Evolutionary conservation across 2,797 vertebrate genomes (phyloP).

Genomic region (Acanthurus tractus): DNA sequence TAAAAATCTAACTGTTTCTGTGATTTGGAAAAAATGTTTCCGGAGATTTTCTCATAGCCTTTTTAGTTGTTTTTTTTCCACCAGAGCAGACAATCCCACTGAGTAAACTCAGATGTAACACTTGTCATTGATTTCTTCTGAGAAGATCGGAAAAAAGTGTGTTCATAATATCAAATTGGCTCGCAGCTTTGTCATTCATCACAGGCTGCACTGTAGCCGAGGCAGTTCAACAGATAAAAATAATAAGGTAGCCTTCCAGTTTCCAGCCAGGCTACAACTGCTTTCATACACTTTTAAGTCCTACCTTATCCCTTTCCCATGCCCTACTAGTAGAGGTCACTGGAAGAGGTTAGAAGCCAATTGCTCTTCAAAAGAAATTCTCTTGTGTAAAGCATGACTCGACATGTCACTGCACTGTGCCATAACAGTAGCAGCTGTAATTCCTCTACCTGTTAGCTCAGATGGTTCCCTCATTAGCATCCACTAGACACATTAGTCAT

Average conservation of each 20-base stretch:
- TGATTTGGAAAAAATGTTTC: not conserved
- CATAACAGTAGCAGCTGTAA: constrained; percentile 4
- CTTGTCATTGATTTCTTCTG: not conserved
- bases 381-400: constrained; percentile 17
- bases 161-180: not conserved
- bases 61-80: too few relatives aligned
- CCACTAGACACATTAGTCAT: constrained; percentile 59
- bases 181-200: not conserved
- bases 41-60: too few relatives aligned
- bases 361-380: constrained; percentile 8
- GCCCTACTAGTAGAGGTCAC: not conserved
- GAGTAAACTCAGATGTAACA: not conserved
- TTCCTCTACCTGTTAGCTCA: constrained; percentile 31
- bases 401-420: not conserved
- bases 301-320: not conserved
- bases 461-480: constrained; percentile 35
- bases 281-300: not conserved
- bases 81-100: too few relatives aligned
- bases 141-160: not conserved
- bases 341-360: not conserved
- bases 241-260: not conserved
- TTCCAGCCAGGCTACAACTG: not conserved
- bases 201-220: not conserved
- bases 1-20: not conserved
- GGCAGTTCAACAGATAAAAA: not conserved